phyloP scores from a whole-genome alignment of 2,888 invertebrate species.

The Chloromyia formosa region DNA sequence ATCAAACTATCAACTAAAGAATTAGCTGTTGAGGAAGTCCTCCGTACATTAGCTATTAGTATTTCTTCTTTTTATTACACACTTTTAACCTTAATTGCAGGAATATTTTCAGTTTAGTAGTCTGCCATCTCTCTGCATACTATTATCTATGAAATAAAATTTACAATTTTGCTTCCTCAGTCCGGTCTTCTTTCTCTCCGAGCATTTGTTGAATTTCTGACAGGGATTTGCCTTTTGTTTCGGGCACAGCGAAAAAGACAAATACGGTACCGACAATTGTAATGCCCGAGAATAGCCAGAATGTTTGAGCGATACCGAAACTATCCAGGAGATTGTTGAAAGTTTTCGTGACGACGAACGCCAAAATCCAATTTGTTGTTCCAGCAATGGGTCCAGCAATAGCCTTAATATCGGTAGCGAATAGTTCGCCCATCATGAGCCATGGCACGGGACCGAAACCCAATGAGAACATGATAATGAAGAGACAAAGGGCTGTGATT shows the following conservation, averaged over 20 bases:
- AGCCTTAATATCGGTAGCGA: conserved; percentile 81
- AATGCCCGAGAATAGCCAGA: conserved; percentile 78
- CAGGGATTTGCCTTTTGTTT: conserved; percentile 67
- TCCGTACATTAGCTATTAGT: too few species aligned
- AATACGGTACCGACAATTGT: conserved; percentile 74
- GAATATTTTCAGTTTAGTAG: too few species aligned
- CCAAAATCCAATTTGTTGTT: conserved; percentile 82
- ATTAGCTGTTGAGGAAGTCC: neutral
- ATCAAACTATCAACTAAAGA: conserved; percentile 16
- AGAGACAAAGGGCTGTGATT: conserved; percentile 75
- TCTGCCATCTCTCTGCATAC: too few species aligned
- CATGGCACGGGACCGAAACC: conserved; percentile 87
- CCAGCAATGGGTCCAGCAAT: conserved; percentile 81
- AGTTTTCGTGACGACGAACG: conserved; percentile 81
- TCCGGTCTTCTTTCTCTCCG: conserved; percentile 48
- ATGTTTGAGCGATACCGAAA: conserved; percentile 72
- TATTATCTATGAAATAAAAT: neutral
- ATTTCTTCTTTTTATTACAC: too few species aligned
- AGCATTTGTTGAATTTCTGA: conserved; percentile 60
- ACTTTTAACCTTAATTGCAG: too few species aligned
- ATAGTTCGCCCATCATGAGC: conserved; percentile 81
- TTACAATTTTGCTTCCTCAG: conserved; percentile 39
- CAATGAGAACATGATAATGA: conserved; percentile 81
- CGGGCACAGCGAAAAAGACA: conserved; percentile 70
- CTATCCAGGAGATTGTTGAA: conserved; percentile 69